A percentile compares a stretch with the other conserved stretches of the same genome.
Conservation (phyloP, 2,113 vertebrate species). For the Heliornis fulica region DNA sequence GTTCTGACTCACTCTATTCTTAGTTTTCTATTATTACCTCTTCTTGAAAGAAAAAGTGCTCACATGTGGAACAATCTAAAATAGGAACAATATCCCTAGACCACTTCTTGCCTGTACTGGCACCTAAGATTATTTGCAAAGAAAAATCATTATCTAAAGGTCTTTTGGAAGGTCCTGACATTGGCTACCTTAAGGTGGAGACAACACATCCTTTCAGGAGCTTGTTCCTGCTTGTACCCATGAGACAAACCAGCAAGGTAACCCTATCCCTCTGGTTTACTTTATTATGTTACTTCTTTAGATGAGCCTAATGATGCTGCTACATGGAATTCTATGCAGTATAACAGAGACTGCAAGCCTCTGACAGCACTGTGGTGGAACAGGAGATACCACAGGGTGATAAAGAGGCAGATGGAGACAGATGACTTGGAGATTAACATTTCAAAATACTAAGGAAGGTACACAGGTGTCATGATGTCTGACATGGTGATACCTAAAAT, state of each 20-base stretch:
- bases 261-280: background rate
- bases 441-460: background rate
- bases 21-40: constrained; percentile 11
- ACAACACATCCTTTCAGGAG: background rate
- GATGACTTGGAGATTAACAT: background rate
- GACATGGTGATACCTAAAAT: background rate
- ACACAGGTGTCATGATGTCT: background rate
- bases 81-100: background rate
- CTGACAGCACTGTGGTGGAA: background rate
- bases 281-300: background rate
- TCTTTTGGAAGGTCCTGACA: background rate
- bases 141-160: background rate
- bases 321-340: background rate
- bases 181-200: background rate
- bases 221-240: background rate
- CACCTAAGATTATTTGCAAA: background rate
- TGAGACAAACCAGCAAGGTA: background rate
- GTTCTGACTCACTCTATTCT: constrained; percentile 15
- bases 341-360: background rate
- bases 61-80: background rate
- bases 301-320: background rate
- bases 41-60: background rate
- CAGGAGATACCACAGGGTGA: background rate
- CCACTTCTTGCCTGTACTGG: background rate
- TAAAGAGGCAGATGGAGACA: background rate